Conservation (phyloP, 2,888 invertebrate genomes). For the Pterobdella sp. region DNA sequence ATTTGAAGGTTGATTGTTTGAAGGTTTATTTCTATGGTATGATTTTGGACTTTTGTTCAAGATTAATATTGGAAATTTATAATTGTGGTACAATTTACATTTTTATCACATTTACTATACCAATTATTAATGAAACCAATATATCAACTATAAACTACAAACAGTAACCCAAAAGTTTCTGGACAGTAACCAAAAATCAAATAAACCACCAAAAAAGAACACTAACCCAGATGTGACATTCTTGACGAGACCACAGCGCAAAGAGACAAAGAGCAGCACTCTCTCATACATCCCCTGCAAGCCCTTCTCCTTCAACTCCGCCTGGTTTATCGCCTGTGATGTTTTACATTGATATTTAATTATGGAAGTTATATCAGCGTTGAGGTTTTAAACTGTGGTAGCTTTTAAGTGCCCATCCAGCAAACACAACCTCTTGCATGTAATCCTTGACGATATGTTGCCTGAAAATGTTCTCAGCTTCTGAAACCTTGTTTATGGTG, state of each 20-base stretch:
- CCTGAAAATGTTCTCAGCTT: constrained; percentile 64
- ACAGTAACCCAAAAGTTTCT: too few relatives aligned
- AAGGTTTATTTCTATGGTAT: too few relatives aligned
- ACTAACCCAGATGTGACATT: constrained; percentile 41
- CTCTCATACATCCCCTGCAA: constrained; percentile 65
- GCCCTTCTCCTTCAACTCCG: constrained; percentile 58
- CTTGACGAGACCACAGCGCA: constrained; percentile 46
- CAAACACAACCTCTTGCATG: constrained; percentile 56
- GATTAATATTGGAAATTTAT: background rate
- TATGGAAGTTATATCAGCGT: too few relatives aligned
- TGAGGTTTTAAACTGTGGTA: too few relatives aligned
- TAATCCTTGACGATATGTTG: constrained; percentile 63
- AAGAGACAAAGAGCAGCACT: constrained; percentile 65
- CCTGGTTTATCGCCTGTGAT: constrained; percentile 61
- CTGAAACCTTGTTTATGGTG: constrained; percentile 61
- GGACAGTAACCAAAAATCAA: too few relatives aligned
- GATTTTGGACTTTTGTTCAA: too few relatives aligned
- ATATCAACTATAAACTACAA: too few relatives aligned
- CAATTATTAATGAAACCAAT: too few relatives aligned
- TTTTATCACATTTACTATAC: background rate
- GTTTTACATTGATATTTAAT: background rate
- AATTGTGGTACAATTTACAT: background rate
- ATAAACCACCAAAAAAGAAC: too few relatives aligned
- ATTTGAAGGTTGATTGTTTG: background rate
- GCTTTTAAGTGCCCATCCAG: background rate